phyloP scores from a whole-genome alignment of 2,888 invertebrate species.

The Eubasilissa splendida region DNA sequence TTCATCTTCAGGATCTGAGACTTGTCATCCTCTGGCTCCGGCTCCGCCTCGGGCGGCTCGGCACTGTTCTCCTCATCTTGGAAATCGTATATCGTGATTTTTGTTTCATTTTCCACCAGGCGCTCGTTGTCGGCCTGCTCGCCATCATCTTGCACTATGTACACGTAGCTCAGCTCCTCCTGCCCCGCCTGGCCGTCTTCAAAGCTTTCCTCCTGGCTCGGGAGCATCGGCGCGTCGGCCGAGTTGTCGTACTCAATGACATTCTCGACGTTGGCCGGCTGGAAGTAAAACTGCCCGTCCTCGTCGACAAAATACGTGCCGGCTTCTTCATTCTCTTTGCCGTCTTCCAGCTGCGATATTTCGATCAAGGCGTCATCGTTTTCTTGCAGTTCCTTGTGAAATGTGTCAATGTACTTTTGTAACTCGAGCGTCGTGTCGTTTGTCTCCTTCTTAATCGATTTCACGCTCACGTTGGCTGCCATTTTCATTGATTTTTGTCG shows the following conservation, averaged over 20 bases:
- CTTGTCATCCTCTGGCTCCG: conserved; percentile 65
- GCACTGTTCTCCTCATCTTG: conserved; percentile 72
- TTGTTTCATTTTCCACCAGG: conserved; percentile 33
- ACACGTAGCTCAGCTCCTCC: conserved; percentile 52
- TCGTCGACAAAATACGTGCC: conserved; percentile 57
- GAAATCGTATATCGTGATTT: conserved; percentile 75
- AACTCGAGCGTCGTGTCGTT: conserved; percentile 58
- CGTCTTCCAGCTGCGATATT: conserved; percentile 33
- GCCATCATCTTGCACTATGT: conserved; percentile 41
- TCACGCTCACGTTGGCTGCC: conserved; percentile 40
- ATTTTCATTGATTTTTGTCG: conserved; percentile 37
- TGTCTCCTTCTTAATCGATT: conserved; percentile 67
- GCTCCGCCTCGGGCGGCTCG: conserved; percentile 68
- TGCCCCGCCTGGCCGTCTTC: conserved; percentile 2
- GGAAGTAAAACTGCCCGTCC: conserved; percentile 56
- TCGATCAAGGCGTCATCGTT: conserved; percentile 60
- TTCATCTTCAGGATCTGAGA: conserved; percentile 76
- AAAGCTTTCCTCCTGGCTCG: conserved; percentile 6
- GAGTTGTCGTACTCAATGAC: conserved; percentile 7
- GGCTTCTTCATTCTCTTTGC: conserved; percentile 33
- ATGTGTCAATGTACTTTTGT: conserved; percentile 61
- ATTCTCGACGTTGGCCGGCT: conserved; percentile 39
- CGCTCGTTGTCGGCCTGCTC: conserved; percentile 15
- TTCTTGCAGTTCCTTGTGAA: conserved; percentile 66
- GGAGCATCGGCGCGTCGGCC: conserved; percentile 8